Evolutionary conservation across 92 coral and sea anemone genomes (phyloP).

Genomic region (Scolanthus callimorphus): DNA sequence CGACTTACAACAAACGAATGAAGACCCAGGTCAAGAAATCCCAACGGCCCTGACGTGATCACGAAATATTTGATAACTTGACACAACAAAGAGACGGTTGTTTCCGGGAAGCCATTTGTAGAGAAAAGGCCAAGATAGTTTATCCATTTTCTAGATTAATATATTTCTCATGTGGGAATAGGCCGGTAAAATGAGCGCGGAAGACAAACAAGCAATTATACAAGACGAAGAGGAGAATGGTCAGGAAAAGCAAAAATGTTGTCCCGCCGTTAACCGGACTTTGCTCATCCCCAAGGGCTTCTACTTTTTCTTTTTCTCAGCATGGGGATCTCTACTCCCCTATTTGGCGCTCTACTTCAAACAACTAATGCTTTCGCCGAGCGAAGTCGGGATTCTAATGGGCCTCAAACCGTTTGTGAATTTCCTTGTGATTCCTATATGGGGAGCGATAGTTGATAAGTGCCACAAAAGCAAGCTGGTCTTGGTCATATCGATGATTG

Average conservation of each 20-base stretch:
- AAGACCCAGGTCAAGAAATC: constrained; percentile 31
- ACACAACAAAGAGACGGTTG: neutral
- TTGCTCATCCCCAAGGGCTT: constrained; percentile 86
- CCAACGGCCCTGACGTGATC: constrained; percentile 46
- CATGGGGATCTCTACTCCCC: constrained; percentile 96
- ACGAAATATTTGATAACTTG: constrained; percentile 8
- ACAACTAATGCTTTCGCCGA: constrained; percentile 93
- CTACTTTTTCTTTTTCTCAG: constrained; percentile 96
- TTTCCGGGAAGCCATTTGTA: too few relatives aligned
- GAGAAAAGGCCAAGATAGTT: too few relatives aligned
- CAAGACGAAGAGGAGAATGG: constrained; percentile 37
- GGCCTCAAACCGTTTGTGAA: constrained; percentile 97
- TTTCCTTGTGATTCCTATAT: constrained; percentile 94
- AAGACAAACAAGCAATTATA: constrained; percentile 59
- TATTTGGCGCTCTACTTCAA: constrained; percentile 97
- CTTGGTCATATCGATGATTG: constrained; percentile 80
- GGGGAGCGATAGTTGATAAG: constrained; percentile 99
- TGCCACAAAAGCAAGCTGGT: constrained; percentile 95
- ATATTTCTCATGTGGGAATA: constrained; percentile 2
- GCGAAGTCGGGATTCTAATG: constrained; percentile 97
- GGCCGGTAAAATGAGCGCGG: constrained; percentile 20
- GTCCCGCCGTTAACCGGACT: constrained; percentile 89
- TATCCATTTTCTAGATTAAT: too few relatives aligned
- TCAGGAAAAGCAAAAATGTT: constrained; percentile 49
- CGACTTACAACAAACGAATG: constrained; percentile 22